Percentiles rank a stretch among this genome's conserved stretches.
phyloP scores from a whole-genome alignment of 1,140 invertebrate species.

The Calephelis nemesis region DNA sequence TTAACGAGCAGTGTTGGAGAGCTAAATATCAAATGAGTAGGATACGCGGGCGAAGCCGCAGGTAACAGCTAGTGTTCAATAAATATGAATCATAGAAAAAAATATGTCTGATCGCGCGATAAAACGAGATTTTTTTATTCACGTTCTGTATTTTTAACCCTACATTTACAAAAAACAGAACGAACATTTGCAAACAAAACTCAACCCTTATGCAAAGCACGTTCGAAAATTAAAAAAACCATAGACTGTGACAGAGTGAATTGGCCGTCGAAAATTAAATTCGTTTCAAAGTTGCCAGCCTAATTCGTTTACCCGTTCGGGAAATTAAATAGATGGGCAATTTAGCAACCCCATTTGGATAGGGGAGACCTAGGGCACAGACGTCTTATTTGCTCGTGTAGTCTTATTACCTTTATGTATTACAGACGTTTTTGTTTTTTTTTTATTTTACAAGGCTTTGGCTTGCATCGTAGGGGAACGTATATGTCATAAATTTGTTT shows the following conservation, averaged over 20 bases:
- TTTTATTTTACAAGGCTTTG: too few relatives aligned
- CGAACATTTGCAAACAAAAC: constrained; percentile 8
- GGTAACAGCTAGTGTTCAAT: too few relatives aligned
- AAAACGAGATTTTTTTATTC: background rate
- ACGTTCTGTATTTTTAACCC: background rate
- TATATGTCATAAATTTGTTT: too few relatives aligned
- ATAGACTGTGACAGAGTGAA: constrained; percentile 48
- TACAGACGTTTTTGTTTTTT: background rate
- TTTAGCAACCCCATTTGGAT: constrained; percentile 67
- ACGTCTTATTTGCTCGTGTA: constrained; percentile 48
- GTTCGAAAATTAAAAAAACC: constrained; percentile 10
- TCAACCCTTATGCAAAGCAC: constrained; percentile 2
- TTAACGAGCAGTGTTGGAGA: too few relatives aligned
- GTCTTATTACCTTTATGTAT: background rate
- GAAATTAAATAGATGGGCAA: constrained; percentile 78
- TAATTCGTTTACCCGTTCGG: constrained; percentile 75
- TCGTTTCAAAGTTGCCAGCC: constrained; percentile 72
- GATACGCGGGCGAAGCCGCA: too few relatives aligned
- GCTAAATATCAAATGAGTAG: too few relatives aligned
- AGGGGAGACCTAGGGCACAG: constrained; percentile 46
- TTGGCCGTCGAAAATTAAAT: constrained; percentile 70
- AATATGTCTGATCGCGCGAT: too few relatives aligned
- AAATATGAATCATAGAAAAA: too few relatives aligned
- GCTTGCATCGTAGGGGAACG: too few relatives aligned
- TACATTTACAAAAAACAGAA: background rate